These are phyloP conservation scores for Hecatera dysodea DNA, from an alignment of 2,888 invertebrate species.

Conservation along the genomic window DNA sequence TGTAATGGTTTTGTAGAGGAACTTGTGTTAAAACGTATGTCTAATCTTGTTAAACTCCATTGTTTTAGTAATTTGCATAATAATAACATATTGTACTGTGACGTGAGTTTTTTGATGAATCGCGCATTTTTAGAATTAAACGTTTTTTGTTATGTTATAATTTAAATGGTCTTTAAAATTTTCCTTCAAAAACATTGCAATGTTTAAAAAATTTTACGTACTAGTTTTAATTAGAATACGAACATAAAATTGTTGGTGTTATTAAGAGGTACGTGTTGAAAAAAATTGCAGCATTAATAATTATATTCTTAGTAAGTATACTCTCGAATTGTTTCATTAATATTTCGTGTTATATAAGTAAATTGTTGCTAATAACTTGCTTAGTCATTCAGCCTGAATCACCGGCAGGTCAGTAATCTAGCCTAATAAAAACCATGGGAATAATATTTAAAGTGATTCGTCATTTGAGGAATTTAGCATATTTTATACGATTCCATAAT, in stretches of 20 bases:
- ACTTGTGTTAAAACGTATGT: slow-evolving; percentile 52
- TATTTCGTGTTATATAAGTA: not conserved
- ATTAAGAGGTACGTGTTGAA: not conserved
- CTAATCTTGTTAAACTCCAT: slow-evolving; percentile 59
- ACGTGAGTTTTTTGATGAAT: slow-evolving; percentile 13
- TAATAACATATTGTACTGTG: slow-evolving; percentile 41
- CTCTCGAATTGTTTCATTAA: not conserved
- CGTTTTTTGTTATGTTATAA: not conserved
- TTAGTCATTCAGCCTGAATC: slow-evolving; percentile 12
- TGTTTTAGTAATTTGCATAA: slow-evolving; percentile 55
- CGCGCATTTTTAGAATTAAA: slow-evolving; percentile 3
- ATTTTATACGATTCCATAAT: slow-evolving; percentile 21
- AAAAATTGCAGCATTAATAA: not conserved
- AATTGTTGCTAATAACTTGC: not conserved
- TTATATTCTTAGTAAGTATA: not conserved
- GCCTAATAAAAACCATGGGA: slow-evolving; percentile 27
- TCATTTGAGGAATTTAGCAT: slow-evolving; percentile 36
- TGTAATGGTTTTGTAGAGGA: slow-evolving; percentile 47
- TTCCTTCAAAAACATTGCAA: not conserved
- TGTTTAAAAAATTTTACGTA: not conserved
- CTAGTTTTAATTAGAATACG: not conserved
- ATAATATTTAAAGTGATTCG: slow-evolving; percentile 9
- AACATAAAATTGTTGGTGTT: not conserved
- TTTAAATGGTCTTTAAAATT: not conserved
- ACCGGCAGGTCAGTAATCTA: slow-evolving; percentile 4